Conservation (phyloP, 2,888 invertebrate species). For the Ecliptopera silaceata region DNA sequence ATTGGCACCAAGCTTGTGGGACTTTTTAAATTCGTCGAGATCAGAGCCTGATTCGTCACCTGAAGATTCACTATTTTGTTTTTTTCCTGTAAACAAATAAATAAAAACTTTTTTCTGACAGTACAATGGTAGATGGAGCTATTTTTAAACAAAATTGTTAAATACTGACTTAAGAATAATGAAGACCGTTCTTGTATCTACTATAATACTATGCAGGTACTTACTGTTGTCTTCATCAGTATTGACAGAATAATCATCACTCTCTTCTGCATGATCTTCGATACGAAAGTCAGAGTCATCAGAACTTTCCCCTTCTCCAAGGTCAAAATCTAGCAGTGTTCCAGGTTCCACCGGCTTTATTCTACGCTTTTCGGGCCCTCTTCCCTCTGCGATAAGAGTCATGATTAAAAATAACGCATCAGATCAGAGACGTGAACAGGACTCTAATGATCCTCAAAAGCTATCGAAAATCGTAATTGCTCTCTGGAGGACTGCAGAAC, state of each 20-base stretch:
- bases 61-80: conserved; percentile 60
- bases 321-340: conserved; percentile 90
- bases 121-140: too few species aligned
- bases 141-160: too few species aligned
- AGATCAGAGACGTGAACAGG: too few species aligned
- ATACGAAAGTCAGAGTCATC: conserved; percentile 98
- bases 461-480: neutral
- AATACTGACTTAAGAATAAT: too few species aligned
- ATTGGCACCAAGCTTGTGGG: conserved; percentile 66
- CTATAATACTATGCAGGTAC: conserved; percentile 21
- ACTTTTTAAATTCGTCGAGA: conserved; percentile 61
- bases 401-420: neutral
- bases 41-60: conserved; percentile 73
- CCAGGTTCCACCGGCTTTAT: conserved; percentile 91
- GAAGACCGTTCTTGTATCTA: too few species aligned
- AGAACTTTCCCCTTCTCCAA: conserved; percentile 95
- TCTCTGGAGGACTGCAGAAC: neutral
- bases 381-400: conserved; percentile 51
- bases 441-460: too few species aligned
- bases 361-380: conserved; percentile 91
- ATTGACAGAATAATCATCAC: conserved; percentile 88
- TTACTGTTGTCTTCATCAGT: conserved; percentile 85
- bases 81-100: conserved; percentile 46
- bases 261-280: conserved; percentile 92
- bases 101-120: neutral